Base-by-base conservation (phyloP, 2,888 invertebrate genomes). In the Nemotelus pantherinus region DNA sequence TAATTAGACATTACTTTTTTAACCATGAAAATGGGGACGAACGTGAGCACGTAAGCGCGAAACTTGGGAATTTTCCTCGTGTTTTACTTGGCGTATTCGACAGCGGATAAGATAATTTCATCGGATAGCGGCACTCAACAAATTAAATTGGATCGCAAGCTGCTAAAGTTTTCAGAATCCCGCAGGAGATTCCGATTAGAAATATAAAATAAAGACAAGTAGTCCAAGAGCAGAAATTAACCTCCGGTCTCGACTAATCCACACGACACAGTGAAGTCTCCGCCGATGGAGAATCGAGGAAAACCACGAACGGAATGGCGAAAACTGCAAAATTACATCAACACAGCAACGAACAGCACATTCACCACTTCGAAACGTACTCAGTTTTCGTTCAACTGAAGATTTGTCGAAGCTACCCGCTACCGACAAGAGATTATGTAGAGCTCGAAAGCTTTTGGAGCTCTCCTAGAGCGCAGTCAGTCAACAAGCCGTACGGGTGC, bases 241-340 rank as follows among this genome's bases (percentile, higher is more conserved):
- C 70, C 44, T 70, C 70, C 70, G 70, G 41, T 7, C 47, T 47
- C 55, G 5, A 43, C 70, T 10, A 70, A 41, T 9, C 55, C n/a
- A 43, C 55, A 70, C 70, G 70, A 50, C 67, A 41, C n/a, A 70
- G 39, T 70, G 70, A 41, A 65, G 3, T 65, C 43, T 7, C 3
- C 41, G 4, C 3, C 9, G 25, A 25, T 25, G 25, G 25, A 1
- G 25, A 25, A 25, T 25, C 25, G 25, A 25, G 25, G 25, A 25
- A 25, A 25, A 25, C 25, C 25, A 25, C 25, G 25, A 25, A 25
- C 25, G 25, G 25, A 25, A 25, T 25, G 25, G 25, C 25, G 25
- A 25, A 25, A 25, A 25, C 25, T 25, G 25, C 25, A 25, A 25
- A 25, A 25, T 25, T 25, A 9, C 65, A 43, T 39, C n/a, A 45